These are phyloP conservation scores for Geophilus truncorum DNA, from an alignment of 2,888 invertebrate species.

Conservation along the genomic window DNA sequence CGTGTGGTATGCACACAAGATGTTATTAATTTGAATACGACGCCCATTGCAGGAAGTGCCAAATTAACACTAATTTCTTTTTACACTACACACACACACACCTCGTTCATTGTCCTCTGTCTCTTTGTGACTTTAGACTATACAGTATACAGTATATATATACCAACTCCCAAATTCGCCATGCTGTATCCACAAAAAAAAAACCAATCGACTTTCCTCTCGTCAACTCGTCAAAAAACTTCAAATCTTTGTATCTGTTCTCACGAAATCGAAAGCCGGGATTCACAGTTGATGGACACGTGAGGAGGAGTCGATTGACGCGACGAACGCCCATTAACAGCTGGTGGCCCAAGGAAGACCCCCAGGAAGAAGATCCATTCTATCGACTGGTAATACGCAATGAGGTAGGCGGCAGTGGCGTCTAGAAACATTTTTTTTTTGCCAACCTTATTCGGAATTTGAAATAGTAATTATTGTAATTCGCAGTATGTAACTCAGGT, in stretches of 20 bases:
- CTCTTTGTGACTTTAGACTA: too few species aligned
- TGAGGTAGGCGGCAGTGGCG: background rate
- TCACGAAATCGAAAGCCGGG: background rate
- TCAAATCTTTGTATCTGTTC: too few species aligned
- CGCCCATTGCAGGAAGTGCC: background rate
- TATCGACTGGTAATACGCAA: background rate
- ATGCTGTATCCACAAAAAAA: too few species aligned
- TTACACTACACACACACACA: too few species aligned
- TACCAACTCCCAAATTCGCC: too few species aligned
- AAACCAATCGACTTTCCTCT: too few species aligned
- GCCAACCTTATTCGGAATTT: background rate
- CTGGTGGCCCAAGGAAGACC: slow-evolving; percentile 10
- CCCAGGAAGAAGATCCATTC: background rate
- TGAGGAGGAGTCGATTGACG: background rate
- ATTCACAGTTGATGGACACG: slow-evolving; percentile 6
- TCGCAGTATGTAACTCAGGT: background rate
- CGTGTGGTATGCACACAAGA: background rate
- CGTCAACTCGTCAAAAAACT: too few species aligned
- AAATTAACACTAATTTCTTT: background rate
- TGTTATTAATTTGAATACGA: slow-evolving; percentile 3
- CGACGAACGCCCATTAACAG: background rate
- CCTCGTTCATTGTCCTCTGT: too few species aligned
- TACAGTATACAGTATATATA: too few species aligned
- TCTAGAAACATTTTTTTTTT: background rate
- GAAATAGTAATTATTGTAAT: slow-evolving; percentile 9